Evolutionary conservation across 2,113 vertebrate genomes (phyloP), one percentile per base, ranked within the genome.

Genomic region (Ondatra zibethicus): DNA sequence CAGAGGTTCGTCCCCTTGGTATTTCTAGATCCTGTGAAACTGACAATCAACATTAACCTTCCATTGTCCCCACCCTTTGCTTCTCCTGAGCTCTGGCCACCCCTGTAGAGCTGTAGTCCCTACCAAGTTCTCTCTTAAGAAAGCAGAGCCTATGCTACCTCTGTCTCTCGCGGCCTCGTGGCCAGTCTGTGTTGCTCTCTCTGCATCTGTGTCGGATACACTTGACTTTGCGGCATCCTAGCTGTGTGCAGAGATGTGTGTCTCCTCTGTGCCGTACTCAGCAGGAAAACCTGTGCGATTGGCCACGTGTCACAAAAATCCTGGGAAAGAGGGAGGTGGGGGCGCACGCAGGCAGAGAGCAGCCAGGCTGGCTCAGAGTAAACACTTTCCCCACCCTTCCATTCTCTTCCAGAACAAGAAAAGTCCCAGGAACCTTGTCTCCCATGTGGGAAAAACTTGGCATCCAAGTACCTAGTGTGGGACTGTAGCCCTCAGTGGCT

Each of bases 401-500:
- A 0, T 29, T 92, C 33, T 97, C 0, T 91, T 90, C 91, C 98
- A 99, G 99, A 99, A 93, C 98, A 99, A 93, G 99, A 99, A 96
- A 99, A 99, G 68, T 98, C 99, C 33, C 99, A 99, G 92, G 96
- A 99, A 95, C 99, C 98, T 92, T 99, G 99, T 89, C 99, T 99
- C 97, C 97, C 98, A 0, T 99, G 99, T 93, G 99, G 99, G 98
- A 99, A 99, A 94, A 97, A 91, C 21, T 98, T 99, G 82, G 98
- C 98, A 45, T 98, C 96, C 29, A 99, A 97, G 0, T 99, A 99
- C 97, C 98, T 99, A 5, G 99, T 99, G 95, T 99, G 99, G 99
- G 98, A 99, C 75, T 99, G 99, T 96, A 97, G 97, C 85, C 99
- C 99, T 0, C 68, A 63, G 68, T 99, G 99, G 99, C 96, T 99